phyloP scores from a whole-genome alignment of 1,140 invertebrate species.

The Drosophila cardini region DNA sequence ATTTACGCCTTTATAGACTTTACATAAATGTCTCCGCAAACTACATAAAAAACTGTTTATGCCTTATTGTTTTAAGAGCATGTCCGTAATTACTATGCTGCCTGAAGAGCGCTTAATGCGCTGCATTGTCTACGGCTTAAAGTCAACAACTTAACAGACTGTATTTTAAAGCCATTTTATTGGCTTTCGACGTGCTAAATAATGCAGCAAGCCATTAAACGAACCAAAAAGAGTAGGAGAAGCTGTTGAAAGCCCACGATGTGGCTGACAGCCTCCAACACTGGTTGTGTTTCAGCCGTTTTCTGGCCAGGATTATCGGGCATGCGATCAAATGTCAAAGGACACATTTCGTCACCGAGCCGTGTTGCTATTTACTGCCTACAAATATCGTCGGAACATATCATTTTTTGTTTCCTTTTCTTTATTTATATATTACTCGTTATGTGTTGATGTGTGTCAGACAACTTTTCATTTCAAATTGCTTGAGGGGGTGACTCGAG shows the following conservation, averaged over 20 bases:
- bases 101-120: conserved; percentile 53
- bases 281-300: background rate
- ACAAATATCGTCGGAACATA: conserved; percentile 49
- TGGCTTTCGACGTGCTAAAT: conserved; percentile 71
- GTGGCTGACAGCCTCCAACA: conserved; percentile 18
- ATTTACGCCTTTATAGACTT: background rate
- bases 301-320: conserved; percentile 67
- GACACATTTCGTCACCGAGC: conserved; percentile 79
- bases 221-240: conserved; percentile 17
- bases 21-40: background rate
- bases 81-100: conserved; percentile 28
- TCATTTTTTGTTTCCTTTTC: conserved; percentile 44
- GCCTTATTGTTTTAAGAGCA: background rate
- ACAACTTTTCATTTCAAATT: conserved; percentile 80
- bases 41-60: conserved; percentile 5
- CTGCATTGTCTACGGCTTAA: conserved; percentile 74
- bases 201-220: conserved; percentile 77
- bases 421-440: conserved; percentile 24
- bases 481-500: conserved; percentile 53
- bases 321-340: conserved; percentile 82
- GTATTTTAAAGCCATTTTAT: conserved; percentile 73
- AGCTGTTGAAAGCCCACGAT: conserved; percentile 58
- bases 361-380: conserved; percentile 75
- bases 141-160: conserved; percentile 61
- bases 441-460: conserved; percentile 67